These are phyloP conservation scores for Cephalopterus ornatus DNA, from an alignment of 2,113 vertebrate species.

Conservation along the genomic window DNA sequence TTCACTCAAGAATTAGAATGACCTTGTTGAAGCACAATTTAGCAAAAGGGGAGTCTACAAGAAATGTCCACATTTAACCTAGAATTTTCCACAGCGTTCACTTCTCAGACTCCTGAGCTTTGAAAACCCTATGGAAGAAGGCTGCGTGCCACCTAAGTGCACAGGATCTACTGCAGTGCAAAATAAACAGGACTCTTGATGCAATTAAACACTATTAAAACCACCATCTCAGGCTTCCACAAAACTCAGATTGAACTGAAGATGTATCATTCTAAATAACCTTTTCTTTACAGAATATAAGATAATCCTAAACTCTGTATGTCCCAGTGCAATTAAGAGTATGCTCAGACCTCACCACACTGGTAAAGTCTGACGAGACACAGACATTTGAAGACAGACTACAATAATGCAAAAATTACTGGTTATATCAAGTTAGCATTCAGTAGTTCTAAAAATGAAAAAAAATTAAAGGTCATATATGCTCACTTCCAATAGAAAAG, in stretches of 20 bases:
- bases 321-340: not conserved
- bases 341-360: not conserved
- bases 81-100: not conserved
- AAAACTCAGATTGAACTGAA: not conserved
- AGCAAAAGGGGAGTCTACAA: not conserved
- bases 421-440: not conserved
- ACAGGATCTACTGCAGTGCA: not conserved
- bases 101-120: not conserved
- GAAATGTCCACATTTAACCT: not conserved
- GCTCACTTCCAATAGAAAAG: not conserved
- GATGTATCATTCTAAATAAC: not conserved
- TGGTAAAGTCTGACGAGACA: not conserved
- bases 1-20: slow-evolving; percentile 12
- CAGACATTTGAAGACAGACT: not conserved
- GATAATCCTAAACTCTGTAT: not conserved
- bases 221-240: not conserved
- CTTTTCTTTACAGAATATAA: not conserved
- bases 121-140: not conserved
- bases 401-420: not conserved
- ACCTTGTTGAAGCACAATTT: not conserved
- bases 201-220: not conserved
- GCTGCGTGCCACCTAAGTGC: not conserved
- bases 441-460: not conserved
- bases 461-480: not conserved
- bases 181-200: not conserved